Conservation (phyloP, 2,113 vertebrate species). For the Onychostoma macrolepis region DNA sequence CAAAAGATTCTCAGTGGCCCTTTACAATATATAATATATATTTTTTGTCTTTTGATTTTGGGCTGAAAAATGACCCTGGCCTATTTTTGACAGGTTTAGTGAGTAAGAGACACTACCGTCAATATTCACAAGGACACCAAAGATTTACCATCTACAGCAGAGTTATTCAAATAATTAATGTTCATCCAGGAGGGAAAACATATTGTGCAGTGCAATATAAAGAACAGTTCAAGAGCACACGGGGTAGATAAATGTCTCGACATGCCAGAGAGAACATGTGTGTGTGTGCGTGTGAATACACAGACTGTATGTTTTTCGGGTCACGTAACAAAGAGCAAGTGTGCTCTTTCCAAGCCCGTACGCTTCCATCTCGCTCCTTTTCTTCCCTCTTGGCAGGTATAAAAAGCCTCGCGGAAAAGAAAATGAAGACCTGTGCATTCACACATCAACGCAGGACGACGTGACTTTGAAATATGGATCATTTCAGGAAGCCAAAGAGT, state of each 20-base stretch:
- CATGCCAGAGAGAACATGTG: constrained; percentile 1
- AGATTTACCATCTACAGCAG: not conserved
- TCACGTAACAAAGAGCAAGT: constrained; percentile 35
- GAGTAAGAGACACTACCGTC: not conserved
- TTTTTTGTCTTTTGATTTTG: not conserved
- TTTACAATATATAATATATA: not conserved
- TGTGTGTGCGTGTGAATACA: constrained; percentile 26
- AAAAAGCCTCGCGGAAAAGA: constrained; percentile 27
- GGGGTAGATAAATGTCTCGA: constrained; percentile 17
- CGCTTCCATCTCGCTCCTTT: constrained; percentile 9
- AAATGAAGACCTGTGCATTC: constrained; percentile 55
- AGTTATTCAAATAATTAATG: not conserved
- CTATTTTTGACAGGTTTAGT: not conserved
- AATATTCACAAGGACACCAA: constrained; percentile 18
- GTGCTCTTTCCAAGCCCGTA: constrained; percentile 26
- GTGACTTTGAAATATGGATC: constrained; percentile 78
- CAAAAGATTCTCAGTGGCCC: not conserved
- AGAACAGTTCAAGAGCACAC: constrained; percentile 11
- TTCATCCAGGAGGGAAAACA: not conserved
- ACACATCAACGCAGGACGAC: constrained; percentile 64
- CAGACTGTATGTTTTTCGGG: constrained; percentile 26
- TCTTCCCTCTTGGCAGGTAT: constrained; percentile 35
- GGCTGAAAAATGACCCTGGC: not conserved
- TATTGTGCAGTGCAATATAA: not conserved
- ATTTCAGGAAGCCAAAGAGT: constrained; percentile 72